Conservation (phyloP, 2,797 vertebrate species). For the Garrulus glandarius region DNA sequence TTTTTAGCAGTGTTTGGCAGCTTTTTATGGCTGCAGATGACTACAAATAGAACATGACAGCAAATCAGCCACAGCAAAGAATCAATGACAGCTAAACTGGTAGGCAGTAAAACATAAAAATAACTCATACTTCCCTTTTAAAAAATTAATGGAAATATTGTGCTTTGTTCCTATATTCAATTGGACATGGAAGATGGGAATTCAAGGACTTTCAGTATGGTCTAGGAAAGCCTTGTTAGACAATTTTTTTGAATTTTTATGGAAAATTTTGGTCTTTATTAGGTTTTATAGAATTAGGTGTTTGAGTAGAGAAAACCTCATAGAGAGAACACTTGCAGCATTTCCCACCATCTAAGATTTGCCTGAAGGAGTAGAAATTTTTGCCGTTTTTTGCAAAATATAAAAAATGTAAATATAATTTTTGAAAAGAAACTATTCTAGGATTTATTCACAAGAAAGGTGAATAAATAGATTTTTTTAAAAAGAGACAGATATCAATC, state of each 20-base stretch:
- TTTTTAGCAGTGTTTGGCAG: background rate
- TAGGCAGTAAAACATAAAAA: background rate
- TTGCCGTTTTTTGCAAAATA: background rate
- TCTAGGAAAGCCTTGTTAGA: background rate
- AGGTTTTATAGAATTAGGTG: background rate
- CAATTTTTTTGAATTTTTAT: background rate
- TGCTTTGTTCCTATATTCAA: background rate
- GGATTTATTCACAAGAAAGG: background rate
- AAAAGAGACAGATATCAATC: background rate
- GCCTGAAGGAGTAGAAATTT: background rate
- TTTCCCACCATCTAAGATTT: background rate
- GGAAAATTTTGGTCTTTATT: background rate
- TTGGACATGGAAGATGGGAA: background rate
- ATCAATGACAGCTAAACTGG: background rate
- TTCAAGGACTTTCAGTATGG: background rate
- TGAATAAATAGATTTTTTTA: background rate
- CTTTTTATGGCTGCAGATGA: background rate
- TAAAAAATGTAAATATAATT: background rate
- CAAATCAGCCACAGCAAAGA: background rate
- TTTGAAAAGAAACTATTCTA: background rate
- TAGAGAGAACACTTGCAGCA: background rate
- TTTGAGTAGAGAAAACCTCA: background rate
- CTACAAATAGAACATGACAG: background rate
- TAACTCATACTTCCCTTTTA: background rate
- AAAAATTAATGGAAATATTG: background rate